phyloP scores from a whole-genome alignment of 2,888 invertebrate species.

The Dugesia japonica region DNA sequence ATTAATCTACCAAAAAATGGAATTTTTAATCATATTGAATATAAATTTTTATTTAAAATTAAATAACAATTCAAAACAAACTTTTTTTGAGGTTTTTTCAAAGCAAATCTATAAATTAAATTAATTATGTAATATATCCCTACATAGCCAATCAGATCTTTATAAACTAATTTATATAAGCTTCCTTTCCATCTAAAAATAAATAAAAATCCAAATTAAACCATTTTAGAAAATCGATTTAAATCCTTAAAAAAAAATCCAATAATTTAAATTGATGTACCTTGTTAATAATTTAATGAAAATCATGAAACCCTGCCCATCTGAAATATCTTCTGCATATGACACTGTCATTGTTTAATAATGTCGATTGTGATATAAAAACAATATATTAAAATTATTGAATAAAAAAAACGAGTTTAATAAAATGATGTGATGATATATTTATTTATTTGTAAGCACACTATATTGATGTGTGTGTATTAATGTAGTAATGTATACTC shows the following conservation, averaged over 20 bases:
- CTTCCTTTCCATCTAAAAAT: background rate
- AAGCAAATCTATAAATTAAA: slow-evolving; percentile 3
- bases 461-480: no score
- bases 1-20: no score
- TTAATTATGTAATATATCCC: background rate
- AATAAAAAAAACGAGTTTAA: no score
- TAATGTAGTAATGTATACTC: no score
- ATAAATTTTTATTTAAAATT: no score
- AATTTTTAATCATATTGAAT: no score
- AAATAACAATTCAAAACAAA: background rate
- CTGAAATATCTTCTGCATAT: background rate
- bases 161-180: slow-evolving; percentile 3
- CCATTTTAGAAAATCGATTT: background rate
- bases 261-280: background rate
- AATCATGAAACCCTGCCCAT: slow-evolving; percentile 5
- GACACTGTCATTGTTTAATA: background rate
- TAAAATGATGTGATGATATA: no score
- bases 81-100: background rate
- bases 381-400: no score
- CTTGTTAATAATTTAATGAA: background rate
- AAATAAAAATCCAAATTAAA: no score
- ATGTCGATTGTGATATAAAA: no score
- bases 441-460: no score
- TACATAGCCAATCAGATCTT: background rate
- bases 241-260: background rate